Evolutionary conservation across 2,888 invertebrate genomes (phyloP).

Genomic region (Amblyteles armatorius): DNA sequence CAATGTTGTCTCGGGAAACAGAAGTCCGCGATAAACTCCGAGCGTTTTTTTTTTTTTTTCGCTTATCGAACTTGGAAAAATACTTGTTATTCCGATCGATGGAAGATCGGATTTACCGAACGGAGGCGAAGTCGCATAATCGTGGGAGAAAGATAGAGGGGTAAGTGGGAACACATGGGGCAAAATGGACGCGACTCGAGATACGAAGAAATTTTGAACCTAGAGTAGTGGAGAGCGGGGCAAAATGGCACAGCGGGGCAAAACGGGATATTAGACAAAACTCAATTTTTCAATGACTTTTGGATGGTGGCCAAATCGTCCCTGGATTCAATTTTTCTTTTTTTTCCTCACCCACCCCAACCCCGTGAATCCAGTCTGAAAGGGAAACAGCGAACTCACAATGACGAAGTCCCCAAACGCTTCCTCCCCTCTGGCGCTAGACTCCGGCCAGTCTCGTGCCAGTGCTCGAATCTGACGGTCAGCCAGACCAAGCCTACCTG

Average conservation of each 20-base stretch:
- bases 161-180: not conserved
- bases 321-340: no score
- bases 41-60: not conserved
- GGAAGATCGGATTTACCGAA: conserved; percentile 1
- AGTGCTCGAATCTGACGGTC: not conserved
- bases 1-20: not conserved
- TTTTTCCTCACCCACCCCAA: not conserved
- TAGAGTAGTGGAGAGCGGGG: no score
- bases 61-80: not conserved
- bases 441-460: conserved; percentile 8
- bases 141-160: not conserved
- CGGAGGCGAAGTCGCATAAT: not conserved
- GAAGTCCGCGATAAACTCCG: not conserved
- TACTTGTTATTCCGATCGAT: conserved; percentile 6
- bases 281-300: no score
- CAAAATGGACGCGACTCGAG: not conserved
- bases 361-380: not conserved
- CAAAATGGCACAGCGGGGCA: no score
- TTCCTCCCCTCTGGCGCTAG: no score
- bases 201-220: no score
- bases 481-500: not conserved
- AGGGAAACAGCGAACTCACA: no score
- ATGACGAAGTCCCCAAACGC: no score
- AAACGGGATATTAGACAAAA: no score
- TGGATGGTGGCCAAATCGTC: no score